Conservation (phyloP, 2,113 vertebrate genomes). For the Notarius quadriscutis region DNA sequence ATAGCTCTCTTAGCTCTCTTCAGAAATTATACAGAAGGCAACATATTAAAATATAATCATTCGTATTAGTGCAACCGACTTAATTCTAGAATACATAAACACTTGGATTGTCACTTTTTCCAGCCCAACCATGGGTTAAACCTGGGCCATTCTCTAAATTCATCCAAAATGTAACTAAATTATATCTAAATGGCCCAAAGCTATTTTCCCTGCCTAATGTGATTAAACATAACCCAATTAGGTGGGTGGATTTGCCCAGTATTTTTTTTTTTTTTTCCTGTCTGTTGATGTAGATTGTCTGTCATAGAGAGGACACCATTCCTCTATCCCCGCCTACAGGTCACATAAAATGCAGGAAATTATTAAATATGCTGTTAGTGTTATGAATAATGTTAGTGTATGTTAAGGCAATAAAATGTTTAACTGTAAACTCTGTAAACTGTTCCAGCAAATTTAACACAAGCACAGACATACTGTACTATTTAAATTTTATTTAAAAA, state of each 20-base stretch:
- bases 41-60: constrained; percentile 13
- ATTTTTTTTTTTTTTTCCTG: background rate
- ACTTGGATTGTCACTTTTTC: constrained; percentile 7
- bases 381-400: background rate
- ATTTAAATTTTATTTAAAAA: background rate
- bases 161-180: background rate
- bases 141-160: background rate
- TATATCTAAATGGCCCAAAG: background rate
- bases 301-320: background rate
- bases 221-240: constrained; percentile 21
- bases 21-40: background rate
- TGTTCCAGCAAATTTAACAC: background rate
- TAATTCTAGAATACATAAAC: background rate
- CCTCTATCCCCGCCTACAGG: background rate
- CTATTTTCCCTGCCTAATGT: constrained; percentile 10
- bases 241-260: background rate
- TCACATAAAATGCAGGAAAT: background rate
- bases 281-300: background rate
- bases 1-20: background rate
- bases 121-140: background rate
- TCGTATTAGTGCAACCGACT: too few relatives aligned
- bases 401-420: too few relatives aligned
- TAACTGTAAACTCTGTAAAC: too few relatives aligned
- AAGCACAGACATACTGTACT: background rate
- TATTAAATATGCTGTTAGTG: background rate